Conservation (phyloP, 2,113 vertebrate genomes). For the Pristiophorus japonicus region DNA sequence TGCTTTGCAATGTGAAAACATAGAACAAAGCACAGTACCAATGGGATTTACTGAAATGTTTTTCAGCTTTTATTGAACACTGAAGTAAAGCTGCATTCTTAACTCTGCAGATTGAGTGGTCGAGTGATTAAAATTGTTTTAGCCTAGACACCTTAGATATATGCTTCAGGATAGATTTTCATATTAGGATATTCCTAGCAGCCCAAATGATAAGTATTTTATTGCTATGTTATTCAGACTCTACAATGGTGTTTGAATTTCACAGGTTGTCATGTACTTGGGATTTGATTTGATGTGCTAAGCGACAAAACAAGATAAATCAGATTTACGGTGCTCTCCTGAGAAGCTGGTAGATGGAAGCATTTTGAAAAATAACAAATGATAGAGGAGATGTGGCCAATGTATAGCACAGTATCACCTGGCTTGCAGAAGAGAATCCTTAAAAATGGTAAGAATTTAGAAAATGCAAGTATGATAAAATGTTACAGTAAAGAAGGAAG, state of each 20-base stretch:
- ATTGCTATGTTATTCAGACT: not conserved
- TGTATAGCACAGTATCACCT: not conserved
- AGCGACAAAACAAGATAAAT: not conserved
- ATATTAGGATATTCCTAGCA: not conserved
- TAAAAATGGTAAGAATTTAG: not conserved
- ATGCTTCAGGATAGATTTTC: not conserved
- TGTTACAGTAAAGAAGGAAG: not conserved
- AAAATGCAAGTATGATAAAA: not conserved
- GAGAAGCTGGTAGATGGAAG: not conserved
- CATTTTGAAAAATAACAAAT: not conserved
- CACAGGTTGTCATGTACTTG: not conserved
- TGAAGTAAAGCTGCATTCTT: not conserved
- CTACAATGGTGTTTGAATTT: not conserved
- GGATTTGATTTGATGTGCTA: not conserved
- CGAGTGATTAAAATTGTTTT: not conserved
- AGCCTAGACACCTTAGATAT: not conserved
- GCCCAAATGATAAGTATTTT: not conserved
- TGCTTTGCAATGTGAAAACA: not conserved
- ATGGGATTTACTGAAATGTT: slow-evolving; percentile 21
- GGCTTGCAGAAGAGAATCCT: not conserved
- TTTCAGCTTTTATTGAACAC: not conserved
- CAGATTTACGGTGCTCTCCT: not conserved
- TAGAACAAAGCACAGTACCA: not conserved
- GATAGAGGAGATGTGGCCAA: not conserved
- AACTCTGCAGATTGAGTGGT: not conserved